Conservation (phyloP, 2,888 invertebrate genomes). For the Neuroscelio doddi region DNA sequence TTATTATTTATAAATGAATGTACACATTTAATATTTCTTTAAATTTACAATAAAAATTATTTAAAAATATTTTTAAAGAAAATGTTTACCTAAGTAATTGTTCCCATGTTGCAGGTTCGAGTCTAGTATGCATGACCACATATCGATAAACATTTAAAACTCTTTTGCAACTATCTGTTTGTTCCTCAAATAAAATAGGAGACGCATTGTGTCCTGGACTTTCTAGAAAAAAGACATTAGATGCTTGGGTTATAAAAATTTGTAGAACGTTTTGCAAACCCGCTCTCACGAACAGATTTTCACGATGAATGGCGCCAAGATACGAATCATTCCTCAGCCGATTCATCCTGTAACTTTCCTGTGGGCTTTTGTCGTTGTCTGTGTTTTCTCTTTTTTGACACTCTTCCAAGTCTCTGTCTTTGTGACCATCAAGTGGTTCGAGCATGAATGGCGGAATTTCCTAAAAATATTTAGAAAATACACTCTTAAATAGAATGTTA, state of each 20-base stretch:
- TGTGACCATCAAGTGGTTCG: conserved; percentile 75
- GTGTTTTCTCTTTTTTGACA: conserved; percentile 57
- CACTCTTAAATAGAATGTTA: too few relatives aligned
- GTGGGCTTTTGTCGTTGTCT: conserved; percentile 64
- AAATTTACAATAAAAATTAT: too few relatives aligned
- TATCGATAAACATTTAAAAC: conserved; percentile 96
- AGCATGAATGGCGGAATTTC: conserved; percentile 88
- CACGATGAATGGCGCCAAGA: conserved; percentile 86
- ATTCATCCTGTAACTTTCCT: conserved; percentile 65
- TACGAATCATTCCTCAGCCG: conserved; percentile 89
- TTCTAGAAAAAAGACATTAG: conserved; percentile 92
- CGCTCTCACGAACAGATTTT: conserved; percentile 85
- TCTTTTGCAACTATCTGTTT: conserved; percentile 96
- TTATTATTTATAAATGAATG: conserved; percentile 1
- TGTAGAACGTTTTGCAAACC: conserved; percentile 89
- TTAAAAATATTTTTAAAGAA: conserved; percentile 9
- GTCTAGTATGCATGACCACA: conserved; percentile 96
- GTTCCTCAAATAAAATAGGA: conserved; percentile 87
- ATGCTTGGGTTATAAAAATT: conserved; percentile 95
- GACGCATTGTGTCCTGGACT: conserved; percentile 73
- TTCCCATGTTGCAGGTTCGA: conserved; percentile 94
- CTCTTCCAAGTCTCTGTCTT: conserved; percentile 66
- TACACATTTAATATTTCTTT: neutral
- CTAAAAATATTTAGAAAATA: conserved; percentile 57
- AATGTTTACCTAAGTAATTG: conserved; percentile 64